phyloP scores from a whole-genome alignment of 92 coral and sea anemone species.

The Heliopora coerulea region DNA sequence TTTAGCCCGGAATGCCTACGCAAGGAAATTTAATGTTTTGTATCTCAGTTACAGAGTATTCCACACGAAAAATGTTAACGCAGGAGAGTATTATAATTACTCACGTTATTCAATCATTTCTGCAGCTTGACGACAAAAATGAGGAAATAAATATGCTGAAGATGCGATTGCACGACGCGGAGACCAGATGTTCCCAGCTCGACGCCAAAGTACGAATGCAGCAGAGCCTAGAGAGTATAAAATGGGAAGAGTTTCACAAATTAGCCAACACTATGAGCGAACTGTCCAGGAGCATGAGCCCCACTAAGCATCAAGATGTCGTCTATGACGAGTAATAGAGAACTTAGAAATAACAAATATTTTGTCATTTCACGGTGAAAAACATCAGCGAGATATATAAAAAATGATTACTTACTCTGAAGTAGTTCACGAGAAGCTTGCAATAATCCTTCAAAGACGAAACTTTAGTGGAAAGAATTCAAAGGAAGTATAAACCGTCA shows the following conservation, averaged over 20 bases:
- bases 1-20: too few species aligned
- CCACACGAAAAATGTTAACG: too few species aligned
- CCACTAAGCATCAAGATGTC: conserved; percentile 58
- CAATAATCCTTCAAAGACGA: too few species aligned
- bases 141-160: conserved; percentile 72
- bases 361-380: too few species aligned
- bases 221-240: conserved; percentile 83
- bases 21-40: too few species aligned
- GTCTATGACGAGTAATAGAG: conserved; percentile 39
- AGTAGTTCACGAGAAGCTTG: too few species aligned
- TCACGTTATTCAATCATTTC: not conserved
- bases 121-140: conserved; percentile 84
- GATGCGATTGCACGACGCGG: conserved; percentile 77
- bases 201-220: conserved; percentile 96
- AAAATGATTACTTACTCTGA: too few species aligned
- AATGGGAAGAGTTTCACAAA: conserved; percentile 98
- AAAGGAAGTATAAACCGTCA: too few species aligned
- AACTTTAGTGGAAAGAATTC: too few species aligned
- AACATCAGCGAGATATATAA: too few species aligned
- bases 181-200: conserved; percentile 75
- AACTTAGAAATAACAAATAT: not conserved
- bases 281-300: conserved; percentile 86
- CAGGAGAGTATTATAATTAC: too few species aligned
- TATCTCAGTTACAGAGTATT: too few species aligned
- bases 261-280: conserved; percentile 92